Evolutionary conservation across 2,888 invertebrate genomes (phyloP), one percentile per base, ranked within the genome.

Genomic region (Venusia cambrica): DNA sequence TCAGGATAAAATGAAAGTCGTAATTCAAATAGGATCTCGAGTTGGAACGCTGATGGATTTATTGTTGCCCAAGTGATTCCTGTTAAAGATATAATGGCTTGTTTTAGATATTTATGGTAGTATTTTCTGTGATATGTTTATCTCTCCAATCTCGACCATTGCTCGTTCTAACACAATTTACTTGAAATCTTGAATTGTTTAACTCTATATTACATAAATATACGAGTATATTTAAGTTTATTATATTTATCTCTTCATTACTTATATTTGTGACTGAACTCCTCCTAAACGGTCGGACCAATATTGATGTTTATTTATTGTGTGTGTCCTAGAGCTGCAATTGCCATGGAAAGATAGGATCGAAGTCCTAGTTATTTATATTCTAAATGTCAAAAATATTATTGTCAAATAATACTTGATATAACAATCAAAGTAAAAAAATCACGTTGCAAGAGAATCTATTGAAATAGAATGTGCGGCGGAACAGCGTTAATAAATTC

Each of bases 21-120:
- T 40, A 40, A 40, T 40, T 40, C 40, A 40, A 40, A 39, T 34
- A 36, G 40, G 40, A 40, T 40, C 27, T 36, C 24, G 27, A 36
- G 35, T 35, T 35, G 31, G 39, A 40, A 35, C 35, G 31, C 28
- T 40, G 40, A 40, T 40, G 40, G 35, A 40, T 40, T 40, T 40
- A 40, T 40, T 35, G 35, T 35, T 24, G 35, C 27, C 40, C 34
- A 39, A 31, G 31, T 31, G 27, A 31, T 31, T 22, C 27, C 31
- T 22, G 14, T 28, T 24, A 18, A 18, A 32, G 28, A 32, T 32
- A 38, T 27, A 32, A 38, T 12, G 15, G 15, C 17, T 21, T 31
- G 13, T 17, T 31, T 33, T 21, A 27, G 15, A 15, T 19, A 8
- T 4, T 22, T 6, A 12, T 27, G 32, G 24, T 17, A 12, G 24